Conservation (phyloP, 2,888 invertebrate species). For the Troides aeacus region DNA sequence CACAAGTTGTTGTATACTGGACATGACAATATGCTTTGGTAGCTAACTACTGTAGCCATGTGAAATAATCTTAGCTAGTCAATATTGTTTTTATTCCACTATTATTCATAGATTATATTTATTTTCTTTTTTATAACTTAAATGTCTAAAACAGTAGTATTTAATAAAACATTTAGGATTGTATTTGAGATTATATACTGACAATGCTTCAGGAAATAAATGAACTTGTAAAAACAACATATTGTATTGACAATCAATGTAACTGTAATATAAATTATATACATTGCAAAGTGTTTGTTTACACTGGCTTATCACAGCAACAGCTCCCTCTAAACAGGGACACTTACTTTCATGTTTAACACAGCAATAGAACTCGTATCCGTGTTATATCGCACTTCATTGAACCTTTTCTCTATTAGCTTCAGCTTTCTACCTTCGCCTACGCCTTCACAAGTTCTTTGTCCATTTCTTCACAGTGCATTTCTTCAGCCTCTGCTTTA, state of each 20-base stretch:
- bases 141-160: not conserved
- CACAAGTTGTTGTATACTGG: conserved; percentile 13
- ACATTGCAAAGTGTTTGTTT: conserved; percentile 20
- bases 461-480: conserved; percentile 77
- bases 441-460: conserved; percentile 72
- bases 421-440: conserved; percentile 19
- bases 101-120: conserved; percentile 33
- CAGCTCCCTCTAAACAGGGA: not conserved
- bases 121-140: conserved; percentile 37
- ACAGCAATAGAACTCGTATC: not conserved
- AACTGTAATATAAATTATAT: conserved; percentile 27
- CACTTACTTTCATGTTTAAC: not conserved
- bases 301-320: conserved; percentile 4
- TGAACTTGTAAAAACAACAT: conserved; percentile 24
- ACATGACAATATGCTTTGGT: conserved; percentile 30
- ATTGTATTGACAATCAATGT: conserved; percentile 22
- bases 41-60: conserved; percentile 24
- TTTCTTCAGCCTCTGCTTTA: conserved; percentile 80
- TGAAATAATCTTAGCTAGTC: conserved; percentile 38
- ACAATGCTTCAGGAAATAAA: conserved; percentile 22
- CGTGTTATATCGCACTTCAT: not conserved
- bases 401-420: not conserved
- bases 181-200: not conserved
- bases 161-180: not conserved
- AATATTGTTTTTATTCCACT: conserved; percentile 45